Percentiles rank a stretch among this genome's conserved stretches.
Conservation (phyloP, 2,888 invertebrate species). For the Drosophila eohydei region DNA sequence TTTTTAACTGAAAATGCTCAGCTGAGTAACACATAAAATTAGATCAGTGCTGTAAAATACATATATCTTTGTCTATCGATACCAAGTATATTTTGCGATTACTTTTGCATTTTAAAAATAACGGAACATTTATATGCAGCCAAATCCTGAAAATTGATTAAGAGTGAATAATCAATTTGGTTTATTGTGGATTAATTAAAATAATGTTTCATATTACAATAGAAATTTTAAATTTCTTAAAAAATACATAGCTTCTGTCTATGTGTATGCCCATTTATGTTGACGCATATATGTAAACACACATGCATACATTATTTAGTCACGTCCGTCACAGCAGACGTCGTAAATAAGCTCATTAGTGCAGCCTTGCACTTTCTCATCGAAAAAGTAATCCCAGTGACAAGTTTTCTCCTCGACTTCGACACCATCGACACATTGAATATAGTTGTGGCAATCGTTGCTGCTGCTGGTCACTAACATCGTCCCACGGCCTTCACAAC, state of each 20-base stretch:
- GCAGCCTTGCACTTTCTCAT: constrained; percentile 72
- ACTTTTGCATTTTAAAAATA: background rate
- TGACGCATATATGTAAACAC: no score
- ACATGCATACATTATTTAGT: constrained; percentile 21
- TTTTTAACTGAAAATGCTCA: background rate
- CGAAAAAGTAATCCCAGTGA: constrained; percentile 74
- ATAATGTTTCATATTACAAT: background rate
- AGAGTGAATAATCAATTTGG: background rate
- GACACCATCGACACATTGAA: constrained; percentile 62
- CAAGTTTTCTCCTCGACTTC: constrained; percentile 56
- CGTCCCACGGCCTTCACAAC: constrained; percentile 82
- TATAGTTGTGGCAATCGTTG: constrained; percentile 76
- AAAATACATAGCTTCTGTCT: no score
- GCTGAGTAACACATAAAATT: background rate
- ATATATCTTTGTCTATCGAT: constrained; percentile 4
- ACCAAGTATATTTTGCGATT: constrained; percentile 1
- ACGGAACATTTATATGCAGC: background rate
- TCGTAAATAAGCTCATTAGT: constrained; percentile 60
- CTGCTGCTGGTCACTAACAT: constrained; percentile 64
- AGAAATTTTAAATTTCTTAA: background rate
- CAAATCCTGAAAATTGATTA: background rate
- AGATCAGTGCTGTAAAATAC: background rate
- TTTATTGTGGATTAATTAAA: background rate
- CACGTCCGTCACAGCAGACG: constrained; percentile 68
- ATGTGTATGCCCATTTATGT: background rate